These are phyloP conservation scores for Neosalanx taihuensis DNA, from an alignment of 2,797 vertebrate genomes.

Conservation along the genomic window DNA sequence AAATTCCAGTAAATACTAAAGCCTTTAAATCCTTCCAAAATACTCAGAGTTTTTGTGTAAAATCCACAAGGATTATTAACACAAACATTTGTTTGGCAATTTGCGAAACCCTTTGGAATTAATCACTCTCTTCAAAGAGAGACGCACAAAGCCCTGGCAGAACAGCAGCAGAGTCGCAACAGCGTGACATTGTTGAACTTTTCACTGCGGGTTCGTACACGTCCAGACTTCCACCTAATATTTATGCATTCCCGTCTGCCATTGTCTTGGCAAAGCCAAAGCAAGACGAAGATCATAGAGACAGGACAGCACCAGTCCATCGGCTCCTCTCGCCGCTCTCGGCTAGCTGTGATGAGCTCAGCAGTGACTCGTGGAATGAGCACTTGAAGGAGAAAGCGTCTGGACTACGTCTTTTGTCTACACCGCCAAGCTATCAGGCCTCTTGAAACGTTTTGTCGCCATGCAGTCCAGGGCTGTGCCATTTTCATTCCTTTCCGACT, in stretches of 20 bases:
- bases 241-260: constrained; percentile 61
- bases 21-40: background rate
- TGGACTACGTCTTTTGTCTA: constrained; percentile 63
- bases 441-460: constrained; percentile 68
- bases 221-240: constrained; percentile 50
- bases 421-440: constrained; percentile 53
- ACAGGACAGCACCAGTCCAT: constrained; percentile 4
- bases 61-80: background rate
- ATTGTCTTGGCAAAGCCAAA: constrained; percentile 46
- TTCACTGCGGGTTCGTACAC: constrained; percentile 53
- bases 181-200: constrained; percentile 58
- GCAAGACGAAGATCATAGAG: constrained; percentile 33
- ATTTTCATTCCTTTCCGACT: constrained; percentile 69
- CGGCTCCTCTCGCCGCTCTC: constrained; percentile 4
- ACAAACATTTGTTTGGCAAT: background rate
- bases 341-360: constrained; percentile 32
- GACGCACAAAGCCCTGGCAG: background rate
- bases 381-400: constrained; percentile 49
- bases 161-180: constrained; percentile 33
- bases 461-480: constrained; percentile 58
- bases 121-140: background rate
- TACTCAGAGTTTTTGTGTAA: background rate
- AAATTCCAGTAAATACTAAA: background rate
- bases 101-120: background rate
- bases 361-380: constrained; percentile 56